Evolutionary conservation across 2,888 invertebrate genomes (phyloP).

Genomic region (Deilephila porcellus): DNA sequence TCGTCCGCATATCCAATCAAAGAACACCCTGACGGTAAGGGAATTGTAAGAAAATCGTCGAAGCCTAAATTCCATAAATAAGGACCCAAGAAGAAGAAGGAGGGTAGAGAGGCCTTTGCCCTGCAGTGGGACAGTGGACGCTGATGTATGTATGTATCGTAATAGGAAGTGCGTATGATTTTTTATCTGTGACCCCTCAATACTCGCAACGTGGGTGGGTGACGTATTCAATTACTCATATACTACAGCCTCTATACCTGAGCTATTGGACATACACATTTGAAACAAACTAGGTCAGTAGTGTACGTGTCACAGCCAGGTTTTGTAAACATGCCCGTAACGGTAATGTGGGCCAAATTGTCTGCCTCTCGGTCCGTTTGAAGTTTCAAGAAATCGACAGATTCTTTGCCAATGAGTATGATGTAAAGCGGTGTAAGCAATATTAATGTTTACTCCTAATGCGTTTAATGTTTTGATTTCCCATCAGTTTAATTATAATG

Average conservation of each 20-base stretch:
- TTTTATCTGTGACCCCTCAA: too few species aligned
- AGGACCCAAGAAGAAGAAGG: too few species aligned
- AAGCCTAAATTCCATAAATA: too few species aligned
- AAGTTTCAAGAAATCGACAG: not conserved
- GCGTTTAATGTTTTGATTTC: not conserved
- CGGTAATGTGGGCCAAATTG: conserved; percentile 40
- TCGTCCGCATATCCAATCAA: too few species aligned
- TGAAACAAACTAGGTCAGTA: not conserved
- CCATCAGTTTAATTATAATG: not conserved
- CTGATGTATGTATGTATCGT: too few species aligned
- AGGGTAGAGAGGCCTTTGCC: too few species aligned
- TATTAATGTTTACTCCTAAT: not conserved
- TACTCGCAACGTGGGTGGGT: too few species aligned
- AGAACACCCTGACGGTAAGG: too few species aligned
- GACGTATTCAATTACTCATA: too few species aligned
- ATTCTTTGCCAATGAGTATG: not conserved
- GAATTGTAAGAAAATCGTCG: too few species aligned
- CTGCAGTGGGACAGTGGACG: too few species aligned
- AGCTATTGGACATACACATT: not conserved
- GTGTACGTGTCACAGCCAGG: conserved; percentile 23
- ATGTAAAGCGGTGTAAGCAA: not conserved
- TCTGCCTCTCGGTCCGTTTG: conserved; percentile 20
- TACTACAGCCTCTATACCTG: not conserved
- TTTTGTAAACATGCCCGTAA: conserved; percentile 40
- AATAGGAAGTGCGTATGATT: too few species aligned